phyloP scores from a whole-genome alignment of 2,113 vertebrate species.

The Fregetta grallaria region DNA sequence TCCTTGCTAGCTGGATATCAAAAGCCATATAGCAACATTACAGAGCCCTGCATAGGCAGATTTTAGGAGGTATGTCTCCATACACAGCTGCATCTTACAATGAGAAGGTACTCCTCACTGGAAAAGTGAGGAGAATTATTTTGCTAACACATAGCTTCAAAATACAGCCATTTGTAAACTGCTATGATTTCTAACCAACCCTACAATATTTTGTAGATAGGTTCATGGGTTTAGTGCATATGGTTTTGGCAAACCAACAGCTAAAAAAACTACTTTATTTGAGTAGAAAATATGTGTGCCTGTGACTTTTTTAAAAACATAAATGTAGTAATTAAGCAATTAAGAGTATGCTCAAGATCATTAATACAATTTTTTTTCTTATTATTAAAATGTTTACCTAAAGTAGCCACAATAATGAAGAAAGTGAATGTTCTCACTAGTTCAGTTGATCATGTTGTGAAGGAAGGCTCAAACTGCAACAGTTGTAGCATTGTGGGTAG shows the following conservation, averaged over 20 bases:
- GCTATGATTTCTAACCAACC: background rate
- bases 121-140: background rate
- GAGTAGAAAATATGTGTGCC: background rate
- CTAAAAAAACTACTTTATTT: background rate
- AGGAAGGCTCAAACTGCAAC: background rate
- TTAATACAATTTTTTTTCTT: background rate
- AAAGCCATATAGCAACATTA: background rate
- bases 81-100: background rate
- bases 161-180: background rate
- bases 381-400: background rate
- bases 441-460: background rate
- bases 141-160: background rate
- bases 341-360: background rate
- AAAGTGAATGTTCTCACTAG: background rate
- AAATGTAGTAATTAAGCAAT: background rate
- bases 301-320: fast-evolving
- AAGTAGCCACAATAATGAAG: background rate
- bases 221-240: background rate
- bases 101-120: background rate
- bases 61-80: background rate
- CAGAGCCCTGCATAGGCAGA: background rate
- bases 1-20: background rate
- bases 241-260: background rate
- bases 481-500: background rate
- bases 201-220: background rate